Evolutionary conservation across 2,797 vertebrate genomes (phyloP), one percentile per base, ranked within the genome.

Genomic region (Acrocephalus scirpaceus): DNA sequence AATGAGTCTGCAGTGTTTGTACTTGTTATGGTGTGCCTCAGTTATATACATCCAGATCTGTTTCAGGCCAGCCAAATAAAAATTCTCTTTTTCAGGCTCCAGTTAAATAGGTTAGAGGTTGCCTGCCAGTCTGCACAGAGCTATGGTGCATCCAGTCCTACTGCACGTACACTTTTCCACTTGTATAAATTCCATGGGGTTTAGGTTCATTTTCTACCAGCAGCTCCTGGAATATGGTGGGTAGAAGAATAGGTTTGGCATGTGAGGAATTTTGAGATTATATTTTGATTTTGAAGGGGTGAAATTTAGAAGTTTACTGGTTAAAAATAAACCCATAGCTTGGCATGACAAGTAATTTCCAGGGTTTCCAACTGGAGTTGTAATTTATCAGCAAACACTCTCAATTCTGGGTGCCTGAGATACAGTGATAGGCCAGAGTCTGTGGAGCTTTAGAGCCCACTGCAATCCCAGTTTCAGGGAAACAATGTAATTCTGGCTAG

Each of bases 1-100:
- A 89, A 51, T 94, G 88, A 92, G 80, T 87, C 81, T 85, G 74
- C 88, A 53, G 62, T 56, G 90, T 88, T 90, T 82, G 77, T 73
- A 29, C 77, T 85, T 87, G 84, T 93, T 89, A 38, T 0, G 30
- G 9, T 87, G 92, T 82, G 57, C 65, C 74, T 87, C 75, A 44
- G 13, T 87, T 94, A 47, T 9, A 79, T 44, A 56, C 44, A 32
- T 83, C 70, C 69, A 74, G 74, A 79, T 74, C 78, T 90, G 34
- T 56, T 73, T 86, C 51, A 71, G 80, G 65, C 77, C 73, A 66
- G 74, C 38, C 88, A 87, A 91, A 79, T 71, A 74, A 87, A 93
- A 93, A 72, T 10, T 4, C 29, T 64, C 34, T 50, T 51, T 82
- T 48, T 84, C 79, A 82, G 67, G 60, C 74, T 85, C 13, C 74